Evolutionary conservation across 2,113 vertebrate species (phyloP).

Genomic region (Larimichthys polyactis): DNA sequence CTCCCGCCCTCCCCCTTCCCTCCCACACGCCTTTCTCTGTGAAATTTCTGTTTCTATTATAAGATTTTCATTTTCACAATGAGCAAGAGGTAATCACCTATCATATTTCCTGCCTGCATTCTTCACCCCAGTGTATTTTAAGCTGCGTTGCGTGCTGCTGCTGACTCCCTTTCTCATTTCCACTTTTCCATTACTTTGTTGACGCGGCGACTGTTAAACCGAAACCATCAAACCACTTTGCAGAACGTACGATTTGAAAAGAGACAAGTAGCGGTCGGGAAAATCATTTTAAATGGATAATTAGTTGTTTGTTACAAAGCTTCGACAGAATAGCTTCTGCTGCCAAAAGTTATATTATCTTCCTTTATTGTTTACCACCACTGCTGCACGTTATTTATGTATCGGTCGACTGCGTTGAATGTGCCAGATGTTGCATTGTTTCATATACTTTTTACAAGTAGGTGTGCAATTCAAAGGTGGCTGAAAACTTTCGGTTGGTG

Average conservation of each 20-base stretch:
- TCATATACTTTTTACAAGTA: neutral
- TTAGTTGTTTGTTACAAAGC: constrained; percentile 2
- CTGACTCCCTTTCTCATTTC: constrained; percentile 21
- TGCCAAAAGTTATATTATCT: neutral
- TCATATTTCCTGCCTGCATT: constrained; percentile 33
- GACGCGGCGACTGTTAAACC: constrained; percentile 14
- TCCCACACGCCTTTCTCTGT: neutral
- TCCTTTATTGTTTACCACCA: too few relatives aligned
- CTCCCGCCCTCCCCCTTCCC: neutral
- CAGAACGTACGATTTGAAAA: neutral
- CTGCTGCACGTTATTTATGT: neutral
- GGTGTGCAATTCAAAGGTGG: too few relatives aligned
- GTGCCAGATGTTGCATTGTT: neutral
- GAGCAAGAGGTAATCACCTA: constrained; percentile 50
- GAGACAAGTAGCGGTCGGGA: neutral
- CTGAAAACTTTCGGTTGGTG: neutral
- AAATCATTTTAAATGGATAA: constrained; percentile 11
- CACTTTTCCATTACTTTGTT: constrained; percentile 30
- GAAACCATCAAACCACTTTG: neutral
- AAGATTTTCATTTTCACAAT: constrained; percentile 56
- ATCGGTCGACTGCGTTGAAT: neutral
- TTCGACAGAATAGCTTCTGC: neutral
- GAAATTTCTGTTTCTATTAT: constrained; percentile 48
- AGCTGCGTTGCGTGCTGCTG: constrained; percentile 23
- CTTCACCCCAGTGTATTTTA: constrained; percentile 48